Percentiles rank a stretch among this genome's conserved stretches.
Evolutionary conservation across 1,140 invertebrate species (phyloP).

Genomic region (Brachionus rubens): DNA sequence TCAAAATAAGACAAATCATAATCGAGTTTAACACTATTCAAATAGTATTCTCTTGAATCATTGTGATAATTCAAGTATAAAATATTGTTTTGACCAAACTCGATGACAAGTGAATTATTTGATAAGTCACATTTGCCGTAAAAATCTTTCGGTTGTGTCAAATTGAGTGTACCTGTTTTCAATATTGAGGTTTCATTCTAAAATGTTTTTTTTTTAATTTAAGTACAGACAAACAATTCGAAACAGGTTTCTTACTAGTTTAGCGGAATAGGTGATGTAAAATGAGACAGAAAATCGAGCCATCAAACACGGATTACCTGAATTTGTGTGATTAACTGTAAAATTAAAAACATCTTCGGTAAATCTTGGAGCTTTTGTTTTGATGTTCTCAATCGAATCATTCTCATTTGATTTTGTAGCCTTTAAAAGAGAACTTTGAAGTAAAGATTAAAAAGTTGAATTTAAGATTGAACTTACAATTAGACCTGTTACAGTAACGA

Average conservation of each 20-base stretch:
- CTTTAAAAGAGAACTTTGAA: too few species aligned
- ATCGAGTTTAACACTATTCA: neutral
- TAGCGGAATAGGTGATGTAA: neutral
- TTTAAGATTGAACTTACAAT: too few species aligned
- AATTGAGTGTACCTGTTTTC: neutral
- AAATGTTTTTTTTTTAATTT: neutral
- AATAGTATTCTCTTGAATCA: neutral
- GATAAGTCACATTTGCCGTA: neutral
- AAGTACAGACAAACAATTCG: neutral
- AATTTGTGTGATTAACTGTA: neutral
- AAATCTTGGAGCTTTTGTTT: too few species aligned
- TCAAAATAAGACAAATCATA: neutral
- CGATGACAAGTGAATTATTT: neutral
- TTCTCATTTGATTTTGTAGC: constrained; percentile 2
- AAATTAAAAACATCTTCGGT: neutral
- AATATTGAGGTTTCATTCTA: neutral
- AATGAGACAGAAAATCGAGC: constrained; percentile 3
- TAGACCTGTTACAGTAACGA: too few species aligned
- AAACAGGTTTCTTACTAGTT: neutral
- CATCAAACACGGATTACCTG: neutral
- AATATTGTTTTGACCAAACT: neutral
- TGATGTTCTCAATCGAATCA: neutral
- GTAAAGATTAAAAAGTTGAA: too few species aligned
- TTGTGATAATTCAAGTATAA: neutral
- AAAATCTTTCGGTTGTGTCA: neutral